Percentiles rank a stretch among this genome's conserved stretches.
Evolutionary conservation across 2,113 vertebrate species (phyloP).

Genomic region (Megatriorchis doriae): DNA sequence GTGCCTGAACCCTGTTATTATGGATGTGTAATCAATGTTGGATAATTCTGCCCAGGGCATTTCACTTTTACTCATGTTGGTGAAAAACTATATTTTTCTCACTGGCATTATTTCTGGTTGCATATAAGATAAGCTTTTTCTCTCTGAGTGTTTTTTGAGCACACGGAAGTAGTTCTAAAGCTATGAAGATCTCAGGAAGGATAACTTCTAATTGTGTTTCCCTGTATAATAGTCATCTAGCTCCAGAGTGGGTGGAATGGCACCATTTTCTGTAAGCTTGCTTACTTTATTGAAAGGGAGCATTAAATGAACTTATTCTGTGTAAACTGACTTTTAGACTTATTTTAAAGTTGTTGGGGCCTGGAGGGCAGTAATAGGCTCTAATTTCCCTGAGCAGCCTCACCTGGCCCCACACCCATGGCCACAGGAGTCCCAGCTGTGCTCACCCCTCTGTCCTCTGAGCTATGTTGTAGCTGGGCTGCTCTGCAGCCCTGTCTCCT

Average conservation of each 20-base stretch:
- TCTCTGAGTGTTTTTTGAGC: neutral
- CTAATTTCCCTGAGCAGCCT: neutral
- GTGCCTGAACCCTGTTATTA: neutral
- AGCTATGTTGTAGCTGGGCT: neutral
- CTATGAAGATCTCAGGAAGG: neutral
- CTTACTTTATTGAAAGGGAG: neutral
- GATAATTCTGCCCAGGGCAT: neutral
- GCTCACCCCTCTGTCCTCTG: neutral
- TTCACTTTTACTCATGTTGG: neutral
- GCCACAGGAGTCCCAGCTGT: neutral
- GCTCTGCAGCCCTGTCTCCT: neutral
- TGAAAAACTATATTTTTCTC: neutral
- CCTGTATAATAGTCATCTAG: neutral
- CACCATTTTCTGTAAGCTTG: neutral
- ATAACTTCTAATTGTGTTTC: neutral
- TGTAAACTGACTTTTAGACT: neutral
- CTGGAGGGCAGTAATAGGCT: neutral
- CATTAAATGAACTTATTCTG: neutral
- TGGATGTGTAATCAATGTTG: neutral
- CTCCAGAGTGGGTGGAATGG: neutral
- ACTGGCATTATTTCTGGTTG: neutral
- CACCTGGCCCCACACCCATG: neutral
- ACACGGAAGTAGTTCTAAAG: neutral
- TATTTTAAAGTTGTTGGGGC: neutral
- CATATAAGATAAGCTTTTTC: neutral